Conservation (phyloP, 2,888 invertebrate species). For the Eupithecia tripunctaria region DNA sequence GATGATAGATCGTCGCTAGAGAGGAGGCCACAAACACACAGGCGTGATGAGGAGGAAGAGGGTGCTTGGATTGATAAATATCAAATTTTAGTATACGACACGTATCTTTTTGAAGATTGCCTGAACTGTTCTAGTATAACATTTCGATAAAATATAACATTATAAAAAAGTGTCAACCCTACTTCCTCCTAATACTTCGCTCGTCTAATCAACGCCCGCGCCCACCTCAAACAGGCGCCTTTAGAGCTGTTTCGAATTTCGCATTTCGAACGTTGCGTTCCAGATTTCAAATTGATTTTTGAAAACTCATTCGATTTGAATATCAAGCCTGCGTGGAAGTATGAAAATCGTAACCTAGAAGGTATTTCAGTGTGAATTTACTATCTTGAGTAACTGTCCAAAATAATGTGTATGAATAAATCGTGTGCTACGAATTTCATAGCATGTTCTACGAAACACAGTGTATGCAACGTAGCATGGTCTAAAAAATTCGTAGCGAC, state of each 20-base stretch:
- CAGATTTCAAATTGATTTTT: conserved; percentile 43
- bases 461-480: too few relatives aligned
- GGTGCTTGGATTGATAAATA: background rate
- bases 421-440: conserved; percentile 24
- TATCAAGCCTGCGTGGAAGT: background rate
- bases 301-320: conserved; percentile 20
- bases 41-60: too few relatives aligned
- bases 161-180: conserved; percentile 49
- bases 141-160: background rate
- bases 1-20: background rate
- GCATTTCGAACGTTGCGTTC: conserved; percentile 51
- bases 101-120: background rate
- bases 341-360: background rate
- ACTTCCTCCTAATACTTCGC: conserved; percentile 53
- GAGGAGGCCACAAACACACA: background rate
- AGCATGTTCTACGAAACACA: conserved; percentile 32
- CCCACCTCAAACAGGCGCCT: conserved; percentile 44
- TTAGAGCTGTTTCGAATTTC: conserved; percentile 47
- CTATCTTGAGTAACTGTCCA: background rate
- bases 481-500: conserved; percentile 27
- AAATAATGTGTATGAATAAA: background rate
- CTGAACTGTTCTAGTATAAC: background rate
- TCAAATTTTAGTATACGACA: background rate
- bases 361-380: background rate
- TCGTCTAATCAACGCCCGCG: conserved; percentile 60